Conservation (phyloP, 2,888 invertebrate species). For the Temnothorax rugatulus region DNA sequence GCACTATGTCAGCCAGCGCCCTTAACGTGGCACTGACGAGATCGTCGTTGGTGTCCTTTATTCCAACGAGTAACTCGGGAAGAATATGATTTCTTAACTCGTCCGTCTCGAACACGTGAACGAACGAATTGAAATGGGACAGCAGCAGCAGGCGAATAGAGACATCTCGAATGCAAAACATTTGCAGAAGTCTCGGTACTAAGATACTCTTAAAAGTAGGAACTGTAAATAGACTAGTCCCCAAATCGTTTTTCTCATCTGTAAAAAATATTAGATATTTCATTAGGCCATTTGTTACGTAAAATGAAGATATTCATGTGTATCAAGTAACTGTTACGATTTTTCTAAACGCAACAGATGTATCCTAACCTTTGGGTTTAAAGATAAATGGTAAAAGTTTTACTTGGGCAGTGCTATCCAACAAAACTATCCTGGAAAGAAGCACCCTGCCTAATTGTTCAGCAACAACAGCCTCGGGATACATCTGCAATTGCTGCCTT, state of each 20-base stretch:
- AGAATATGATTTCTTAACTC: slow-evolving; percentile 92
- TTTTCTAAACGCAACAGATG: neutral
- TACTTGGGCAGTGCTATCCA: slow-evolving; percentile 93
- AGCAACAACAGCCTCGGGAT: slow-evolving; percentile 94
- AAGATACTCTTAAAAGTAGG: slow-evolving; percentile 91
- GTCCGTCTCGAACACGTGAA: slow-evolving; percentile 91
- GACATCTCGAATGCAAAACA: slow-evolving; percentile 94
- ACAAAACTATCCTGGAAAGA: slow-evolving; percentile 94
- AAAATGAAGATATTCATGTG: neutral
- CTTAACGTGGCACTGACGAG: slow-evolving; percentile 94
- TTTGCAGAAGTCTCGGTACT: slow-evolving; percentile 92
- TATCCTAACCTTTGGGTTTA: slow-evolving; percentile 89
- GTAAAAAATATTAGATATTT: slow-evolving; percentile 58
- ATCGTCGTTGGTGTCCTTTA: slow-evolving; percentile 94
- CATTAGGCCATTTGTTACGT: neutral
- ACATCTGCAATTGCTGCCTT: slow-evolving; percentile 89
- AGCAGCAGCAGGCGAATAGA: slow-evolving; percentile 93
- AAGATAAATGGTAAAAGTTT: slow-evolving; percentile 91
- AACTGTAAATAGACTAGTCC: slow-evolving; percentile 90
- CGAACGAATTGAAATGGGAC: slow-evolving; percentile 92
- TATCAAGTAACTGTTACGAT: neutral
- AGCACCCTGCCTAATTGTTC: slow-evolving; percentile 92
- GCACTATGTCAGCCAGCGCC: slow-evolving; percentile 94
- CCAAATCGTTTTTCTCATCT: slow-evolving; percentile 84
- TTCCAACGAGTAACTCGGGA: slow-evolving; percentile 95